Evolutionary conservation across 2,113 vertebrate genomes (phyloP).

Genomic region (Reinhardtius hippoglossoides): DNA sequence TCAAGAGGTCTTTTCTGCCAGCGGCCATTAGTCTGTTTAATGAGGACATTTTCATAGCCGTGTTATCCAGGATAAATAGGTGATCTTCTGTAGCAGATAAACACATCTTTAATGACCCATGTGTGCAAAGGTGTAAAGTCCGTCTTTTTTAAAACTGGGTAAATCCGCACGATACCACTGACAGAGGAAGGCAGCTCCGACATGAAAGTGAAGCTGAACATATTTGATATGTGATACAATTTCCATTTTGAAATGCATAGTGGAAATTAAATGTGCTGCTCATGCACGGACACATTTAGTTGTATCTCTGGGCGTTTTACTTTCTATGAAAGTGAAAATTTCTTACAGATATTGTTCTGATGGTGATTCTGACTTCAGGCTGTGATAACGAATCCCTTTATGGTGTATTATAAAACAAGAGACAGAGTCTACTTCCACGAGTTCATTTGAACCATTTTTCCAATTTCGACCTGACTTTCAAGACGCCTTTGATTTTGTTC

Average conservation of each 20-base stretch:
- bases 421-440: slow-evolving; percentile 25
- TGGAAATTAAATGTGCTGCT: slow-evolving; percentile 31
- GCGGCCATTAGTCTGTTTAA: slow-evolving; percentile 64
- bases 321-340: slow-evolving; percentile 54
- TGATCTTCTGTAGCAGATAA: slow-evolving; percentile 44
- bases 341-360: slow-evolving; percentile 39
- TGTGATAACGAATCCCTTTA: slow-evolving; percentile 31
- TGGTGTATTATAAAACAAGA: not conserved
- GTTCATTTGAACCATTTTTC: slow-evolving; percentile 43
- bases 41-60: slow-evolving; percentile 63
- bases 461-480: slow-evolving; percentile 38
- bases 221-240: slow-evolving; percentile 42
- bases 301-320: slow-evolving; percentile 42
- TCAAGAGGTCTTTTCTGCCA: slow-evolving; percentile 58
- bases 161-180: slow-evolving; percentile 25
- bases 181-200: slow-evolving; percentile 23
- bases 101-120: slow-evolving; percentile 25
- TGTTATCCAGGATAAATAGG: slow-evolving; percentile 52
- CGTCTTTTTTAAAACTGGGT: slow-evolving; percentile 13
- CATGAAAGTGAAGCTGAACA: slow-evolving; percentile 47
- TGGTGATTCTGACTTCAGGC: slow-evolving; percentile 43
- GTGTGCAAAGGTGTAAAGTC: slow-evolving; percentile 6
- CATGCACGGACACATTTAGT: slow-evolving; percentile 30
- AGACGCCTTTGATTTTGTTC: slow-evolving; percentile 29
- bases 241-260: slow-evolving; percentile 25